These are phyloP conservation scores for Eupelmus urozonus DNA, from an alignment of 2,888 invertebrate genomes.

Conservation along the genomic window DNA sequence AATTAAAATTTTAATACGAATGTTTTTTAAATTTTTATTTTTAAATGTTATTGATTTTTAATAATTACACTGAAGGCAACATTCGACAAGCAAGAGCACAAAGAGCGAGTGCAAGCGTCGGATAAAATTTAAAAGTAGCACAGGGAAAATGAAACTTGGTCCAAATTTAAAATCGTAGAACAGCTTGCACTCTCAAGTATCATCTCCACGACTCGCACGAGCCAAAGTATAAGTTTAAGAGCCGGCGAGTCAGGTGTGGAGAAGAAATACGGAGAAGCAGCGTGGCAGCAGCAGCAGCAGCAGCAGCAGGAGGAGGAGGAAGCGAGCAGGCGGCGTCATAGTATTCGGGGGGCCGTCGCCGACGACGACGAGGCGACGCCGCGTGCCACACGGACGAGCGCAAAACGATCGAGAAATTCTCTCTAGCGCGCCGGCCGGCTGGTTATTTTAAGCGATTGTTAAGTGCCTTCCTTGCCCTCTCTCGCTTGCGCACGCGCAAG, in stretches of 20 bases:
- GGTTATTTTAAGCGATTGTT: constrained; percentile 62
- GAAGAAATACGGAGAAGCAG: not conserved
- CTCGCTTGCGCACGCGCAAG: constrained; percentile 31
- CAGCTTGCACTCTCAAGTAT: not conserved
- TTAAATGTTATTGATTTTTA: too few relatives aligned
- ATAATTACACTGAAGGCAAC: too few relatives aligned
- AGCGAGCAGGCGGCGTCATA: not conserved
- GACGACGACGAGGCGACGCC: not conserved
- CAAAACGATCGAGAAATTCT: constrained; percentile 56
- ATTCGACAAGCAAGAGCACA: too few relatives aligned
- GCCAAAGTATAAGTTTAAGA: constrained; percentile 3
- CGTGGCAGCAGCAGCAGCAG: not conserved
- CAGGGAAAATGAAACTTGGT: too few relatives aligned
- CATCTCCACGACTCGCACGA: constrained; percentile 2
- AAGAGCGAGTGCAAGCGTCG: too few relatives aligned
- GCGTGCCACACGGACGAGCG: constrained; percentile 23
- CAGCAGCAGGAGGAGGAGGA: not conserved
- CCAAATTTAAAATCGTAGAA: not conserved
- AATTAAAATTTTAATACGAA: too few relatives aligned
- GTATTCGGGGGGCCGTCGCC: not conserved
- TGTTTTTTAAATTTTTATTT: too few relatives aligned
- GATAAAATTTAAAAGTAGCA: too few relatives aligned
- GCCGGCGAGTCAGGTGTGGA: constrained; percentile 27
- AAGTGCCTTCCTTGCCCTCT: constrained; percentile 59
- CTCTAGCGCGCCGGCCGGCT: constrained; percentile 21